Evolutionary conservation across 2,113 vertebrate species (phyloP).

Genomic region (Gopherus flavomarginatus): DNA sequence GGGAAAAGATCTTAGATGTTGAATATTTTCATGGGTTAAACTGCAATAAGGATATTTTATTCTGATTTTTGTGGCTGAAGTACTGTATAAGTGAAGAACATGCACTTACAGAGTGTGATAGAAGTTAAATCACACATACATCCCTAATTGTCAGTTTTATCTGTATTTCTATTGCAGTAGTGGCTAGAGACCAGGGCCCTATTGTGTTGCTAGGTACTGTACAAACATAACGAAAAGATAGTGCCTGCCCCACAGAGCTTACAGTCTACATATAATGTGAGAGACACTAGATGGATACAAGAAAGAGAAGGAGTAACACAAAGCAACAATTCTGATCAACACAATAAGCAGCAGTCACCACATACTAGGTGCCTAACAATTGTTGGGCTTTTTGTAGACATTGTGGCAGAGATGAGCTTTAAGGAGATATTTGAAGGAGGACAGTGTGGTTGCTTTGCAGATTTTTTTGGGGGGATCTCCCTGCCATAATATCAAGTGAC

Average conservation of each 20-base stretch:
- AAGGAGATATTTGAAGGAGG: neutral
- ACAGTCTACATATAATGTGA: neutral
- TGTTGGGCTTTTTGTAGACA: neutral
- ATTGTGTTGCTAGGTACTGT: neutral
- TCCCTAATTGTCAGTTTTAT: neutral
- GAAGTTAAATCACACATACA: neutral
- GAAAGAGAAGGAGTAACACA: neutral
- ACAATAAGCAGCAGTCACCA: neutral
- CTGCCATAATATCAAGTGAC: neutral
- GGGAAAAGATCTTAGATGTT: neutral
- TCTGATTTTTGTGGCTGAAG: neutral
- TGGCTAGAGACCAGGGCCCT: neutral
- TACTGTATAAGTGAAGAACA: neutral
- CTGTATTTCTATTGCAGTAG: neutral
- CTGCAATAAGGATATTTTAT: neutral
- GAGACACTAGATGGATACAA: neutral
- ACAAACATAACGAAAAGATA: neutral
- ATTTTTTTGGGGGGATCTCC: neutral
- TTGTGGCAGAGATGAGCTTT: neutral
- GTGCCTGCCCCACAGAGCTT: too few species aligned
- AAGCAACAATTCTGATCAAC: neutral
- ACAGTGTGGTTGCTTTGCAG: neutral
- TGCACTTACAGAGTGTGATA: neutral
- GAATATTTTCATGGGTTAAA: neutral
- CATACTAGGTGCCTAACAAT: too few species aligned